phyloP scores from a whole-genome alignment of 2,797 vertebrate genomes.

The Cyclura pinguis region DNA sequence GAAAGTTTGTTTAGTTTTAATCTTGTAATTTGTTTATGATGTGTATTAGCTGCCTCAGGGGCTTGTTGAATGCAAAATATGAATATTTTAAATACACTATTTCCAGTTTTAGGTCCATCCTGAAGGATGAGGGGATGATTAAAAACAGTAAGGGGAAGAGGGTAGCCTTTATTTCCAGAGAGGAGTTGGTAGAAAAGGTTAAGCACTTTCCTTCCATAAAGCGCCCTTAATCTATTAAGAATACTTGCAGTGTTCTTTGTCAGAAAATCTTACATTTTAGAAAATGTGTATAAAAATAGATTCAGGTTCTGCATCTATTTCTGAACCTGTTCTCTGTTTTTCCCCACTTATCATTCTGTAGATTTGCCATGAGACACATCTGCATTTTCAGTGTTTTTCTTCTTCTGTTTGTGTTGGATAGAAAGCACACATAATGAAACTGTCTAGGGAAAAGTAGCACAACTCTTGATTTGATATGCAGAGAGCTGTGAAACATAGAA shows the following conservation, averaged over 20 bases:
- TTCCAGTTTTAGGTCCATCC: background rate
- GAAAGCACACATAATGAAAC: background rate
- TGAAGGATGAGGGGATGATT: too few relatives aligned
- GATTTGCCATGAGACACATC: background rate
- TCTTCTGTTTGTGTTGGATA: background rate
- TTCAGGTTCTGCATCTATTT: background rate
- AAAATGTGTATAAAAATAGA: background rate
- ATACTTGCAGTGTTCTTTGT: background rate
- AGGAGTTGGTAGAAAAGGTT: background rate
- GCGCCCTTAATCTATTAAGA: background rate
- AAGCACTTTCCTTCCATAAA: background rate
- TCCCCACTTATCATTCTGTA: background rate
- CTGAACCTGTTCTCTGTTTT: background rate
- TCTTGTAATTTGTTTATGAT: background rate
- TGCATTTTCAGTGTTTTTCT: background rate
- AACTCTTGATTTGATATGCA: background rate
- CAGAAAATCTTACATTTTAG: background rate
- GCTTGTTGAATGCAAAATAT: background rate
- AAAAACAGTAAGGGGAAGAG: background rate
- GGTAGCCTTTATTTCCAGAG: background rate
- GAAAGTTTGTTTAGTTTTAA: background rate
- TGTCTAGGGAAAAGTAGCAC: background rate
- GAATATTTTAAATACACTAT: background rate
- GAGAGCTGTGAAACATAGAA: background rate
- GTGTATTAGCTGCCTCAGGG: background rate